Percentiles rank a stretch among this genome's conserved stretches.
These are phyloP conservation scores for Petroica traversi DNA, from an alignment of 2,113 vertebrate genomes.

Conservation along the genomic window DNA sequence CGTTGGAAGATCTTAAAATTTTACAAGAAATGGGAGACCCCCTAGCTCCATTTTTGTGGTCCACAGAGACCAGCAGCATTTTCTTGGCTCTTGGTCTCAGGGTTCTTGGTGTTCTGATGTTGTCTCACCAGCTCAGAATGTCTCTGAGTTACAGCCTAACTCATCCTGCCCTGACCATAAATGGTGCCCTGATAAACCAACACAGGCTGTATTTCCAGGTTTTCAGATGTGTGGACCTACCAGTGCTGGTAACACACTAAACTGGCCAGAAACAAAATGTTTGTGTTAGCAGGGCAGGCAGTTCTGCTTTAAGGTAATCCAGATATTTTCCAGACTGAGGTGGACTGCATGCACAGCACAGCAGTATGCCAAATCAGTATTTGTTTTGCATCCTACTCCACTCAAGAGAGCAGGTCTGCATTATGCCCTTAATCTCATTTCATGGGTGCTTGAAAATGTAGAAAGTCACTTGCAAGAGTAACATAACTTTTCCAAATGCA, in stretches of 20 bases:
- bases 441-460: not conserved
- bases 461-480: not conserved
- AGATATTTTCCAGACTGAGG: accelerated
- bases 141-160: not conserved
- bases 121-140: not conserved
- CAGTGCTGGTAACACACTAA: no score
- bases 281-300: not conserved
- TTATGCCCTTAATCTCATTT: not conserved
- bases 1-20: not conserved
- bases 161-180: not conserved
- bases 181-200: not conserved
- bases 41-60: not conserved
- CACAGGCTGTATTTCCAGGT: not conserved
- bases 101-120: not conserved
- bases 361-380: not conserved
- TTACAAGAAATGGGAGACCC: not conserved
- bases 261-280: not conserved
- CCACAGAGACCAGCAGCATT: accelerated
- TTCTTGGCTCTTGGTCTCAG: accelerated
- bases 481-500: not conserved
- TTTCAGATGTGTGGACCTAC: not conserved
- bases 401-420: not conserved
- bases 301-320: not conserved
- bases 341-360: accelerated
- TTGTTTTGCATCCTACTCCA: not conserved